Conservation (phyloP, 2,797 vertebrate species). For the Neosalanx taihuensis region DNA sequence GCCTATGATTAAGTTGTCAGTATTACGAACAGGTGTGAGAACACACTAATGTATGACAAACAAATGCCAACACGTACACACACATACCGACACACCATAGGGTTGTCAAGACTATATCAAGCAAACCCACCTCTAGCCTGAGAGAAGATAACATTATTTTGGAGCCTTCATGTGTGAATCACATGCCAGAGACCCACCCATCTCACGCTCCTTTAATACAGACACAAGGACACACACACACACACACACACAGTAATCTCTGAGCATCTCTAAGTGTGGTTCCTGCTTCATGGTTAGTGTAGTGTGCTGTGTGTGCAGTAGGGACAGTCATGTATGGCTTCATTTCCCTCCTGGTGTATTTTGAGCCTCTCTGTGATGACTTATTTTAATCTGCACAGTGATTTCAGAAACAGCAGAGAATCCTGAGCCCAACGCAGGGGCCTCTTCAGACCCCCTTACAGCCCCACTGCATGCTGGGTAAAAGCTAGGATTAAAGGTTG, state of each 20-base stretch:
- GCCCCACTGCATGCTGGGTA: too few species aligned
- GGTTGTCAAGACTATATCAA: not conserved
- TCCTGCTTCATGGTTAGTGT: not conserved
- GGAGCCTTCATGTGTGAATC: not conserved
- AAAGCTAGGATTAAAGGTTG: too few species aligned
- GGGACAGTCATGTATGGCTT: too few species aligned
- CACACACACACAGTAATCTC: conserved; percentile 10
- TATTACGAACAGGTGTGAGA: too few species aligned
- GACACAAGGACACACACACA: not conserved
- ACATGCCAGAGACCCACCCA: not conserved
- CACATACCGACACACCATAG: not conserved
- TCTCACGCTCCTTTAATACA: not conserved
- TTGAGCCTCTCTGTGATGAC: not conserved
- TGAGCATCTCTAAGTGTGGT: not conserved
- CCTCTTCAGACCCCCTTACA: too few species aligned
- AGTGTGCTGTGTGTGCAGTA: not conserved
- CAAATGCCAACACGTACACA: not conserved
- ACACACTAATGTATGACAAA: not conserved
- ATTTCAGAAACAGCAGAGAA: not conserved
- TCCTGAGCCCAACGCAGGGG: too few species aligned
- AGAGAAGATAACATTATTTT: conserved; percentile 7
- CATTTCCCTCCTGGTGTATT: not conserved
- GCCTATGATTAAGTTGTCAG: too few species aligned
- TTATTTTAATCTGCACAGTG: not conserved
- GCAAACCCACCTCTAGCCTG: not conserved